Conservation (phyloP, 2,113 vertebrate genomes). For the Callocephalon fimbriatum region DNA sequence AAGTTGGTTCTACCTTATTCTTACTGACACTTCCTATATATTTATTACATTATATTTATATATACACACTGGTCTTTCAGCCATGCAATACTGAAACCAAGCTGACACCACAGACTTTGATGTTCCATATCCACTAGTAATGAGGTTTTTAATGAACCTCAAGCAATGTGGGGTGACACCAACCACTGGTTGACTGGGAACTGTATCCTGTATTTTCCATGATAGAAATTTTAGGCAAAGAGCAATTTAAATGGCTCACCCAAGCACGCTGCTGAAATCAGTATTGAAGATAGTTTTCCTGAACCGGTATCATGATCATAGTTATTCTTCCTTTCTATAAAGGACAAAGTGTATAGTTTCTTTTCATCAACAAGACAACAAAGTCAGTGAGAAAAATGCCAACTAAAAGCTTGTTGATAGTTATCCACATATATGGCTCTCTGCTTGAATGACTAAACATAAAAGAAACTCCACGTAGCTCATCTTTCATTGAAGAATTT, state of each 20-base stretch:
- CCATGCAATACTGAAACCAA: not conserved
- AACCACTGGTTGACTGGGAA: not conserved
- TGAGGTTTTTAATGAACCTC: not conserved
- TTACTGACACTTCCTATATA: accelerated
- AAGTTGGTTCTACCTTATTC: not conserved
- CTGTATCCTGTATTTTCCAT: not conserved
- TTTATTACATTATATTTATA: not conserved
- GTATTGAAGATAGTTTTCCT: not conserved
- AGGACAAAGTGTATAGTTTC: not conserved
- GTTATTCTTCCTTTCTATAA: not conserved
- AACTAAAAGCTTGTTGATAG: not conserved
- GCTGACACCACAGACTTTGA: not conserved
- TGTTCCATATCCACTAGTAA: not conserved
- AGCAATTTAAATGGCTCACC: not conserved
- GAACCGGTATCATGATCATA: not conserved
- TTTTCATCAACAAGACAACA: not conserved
- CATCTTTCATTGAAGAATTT: not conserved
- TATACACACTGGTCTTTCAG: not conserved
- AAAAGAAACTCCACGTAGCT: not conserved
- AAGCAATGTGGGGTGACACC: not conserved
- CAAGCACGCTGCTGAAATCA: accelerated
- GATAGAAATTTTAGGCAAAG: not conserved
- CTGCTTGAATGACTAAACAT: not conserved
- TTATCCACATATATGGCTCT: not conserved
- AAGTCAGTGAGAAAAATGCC: not conserved